Evolutionary conservation across 2,888 invertebrate species (phyloP), one percentile per base, ranked within the genome.

Genomic region (Synergus laeviventris): DNA sequence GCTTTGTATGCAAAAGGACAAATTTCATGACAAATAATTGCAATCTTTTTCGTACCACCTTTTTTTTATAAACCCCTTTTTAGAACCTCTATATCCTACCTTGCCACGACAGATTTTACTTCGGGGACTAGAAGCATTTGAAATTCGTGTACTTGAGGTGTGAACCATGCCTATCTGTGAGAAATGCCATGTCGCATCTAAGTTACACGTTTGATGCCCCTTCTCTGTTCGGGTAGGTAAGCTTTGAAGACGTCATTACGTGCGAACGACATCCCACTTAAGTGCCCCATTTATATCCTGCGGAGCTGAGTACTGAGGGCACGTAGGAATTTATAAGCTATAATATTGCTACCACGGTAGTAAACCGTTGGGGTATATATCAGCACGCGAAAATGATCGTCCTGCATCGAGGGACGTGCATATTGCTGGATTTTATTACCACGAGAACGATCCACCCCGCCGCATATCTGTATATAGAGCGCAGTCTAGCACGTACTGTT

Each of bases 291-390:
- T 86, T 86, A 86, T 86, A 84, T 83, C 84, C 81, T 56, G 74
- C 66, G 74, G 60, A 78, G 80, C 80, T 78, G 78, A 84, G 83
- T 82, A 82, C 79, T 82, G 80, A 78, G 49, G 60, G 79, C 82
- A 81, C 77, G 82, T 77, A 83, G 85, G 85, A 89, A 89, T 89
- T 89, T 89, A 89, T 88, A 88, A 85, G 89, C 88, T 86, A 88
- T 89, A 89, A 89, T 86, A 88, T 84, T 79, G 88, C 87, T 87
- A 86, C 86, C 83, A 84, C 81, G 88, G 89, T 87, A 87, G 87
- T 88, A 87, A 88, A 89, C 81, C 84, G 83, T 84, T 83, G 82
- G 81, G 82, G 80, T 85, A 84, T 85, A 87, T 87, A 88, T 88
- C 84, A 84, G 83, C 78, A 76, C 80, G 86, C 82, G 86, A 88